Evolutionary conservation across 1,140 invertebrate species (phyloP).

Genomic region (Drosophila takahashii): DNA sequence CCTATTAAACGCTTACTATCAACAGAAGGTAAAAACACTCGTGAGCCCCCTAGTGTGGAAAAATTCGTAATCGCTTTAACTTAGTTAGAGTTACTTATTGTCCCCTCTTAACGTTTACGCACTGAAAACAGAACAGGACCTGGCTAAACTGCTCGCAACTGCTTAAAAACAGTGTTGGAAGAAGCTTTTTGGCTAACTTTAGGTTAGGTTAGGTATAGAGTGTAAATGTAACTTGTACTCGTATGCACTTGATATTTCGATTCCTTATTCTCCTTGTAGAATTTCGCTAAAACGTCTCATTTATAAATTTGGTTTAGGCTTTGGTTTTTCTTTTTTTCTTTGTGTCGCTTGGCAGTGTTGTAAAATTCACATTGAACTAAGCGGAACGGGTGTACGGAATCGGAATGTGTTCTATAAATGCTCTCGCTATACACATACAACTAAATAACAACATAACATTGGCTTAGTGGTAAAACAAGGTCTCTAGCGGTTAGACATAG

Average conservation of each 20-base stretch:
- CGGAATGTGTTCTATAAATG: constrained; percentile 20
- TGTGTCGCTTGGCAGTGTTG: constrained; percentile 46
- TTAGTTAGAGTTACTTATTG: constrained; percentile 54
- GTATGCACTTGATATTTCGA: constrained; percentile 30
- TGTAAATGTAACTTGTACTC: constrained; percentile 38
- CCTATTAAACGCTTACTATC: constrained; percentile 31
- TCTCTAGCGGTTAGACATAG: constrained; percentile 43
- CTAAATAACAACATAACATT: constrained; percentile 50
- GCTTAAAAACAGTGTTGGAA: constrained; percentile 25
- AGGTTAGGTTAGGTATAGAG: constrained; percentile 10
- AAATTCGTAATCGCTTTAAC: constrained; percentile 48
- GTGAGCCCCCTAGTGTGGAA: constrained; percentile 18
- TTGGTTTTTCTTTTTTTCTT: constrained; percentile 11
- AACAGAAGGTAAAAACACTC: constrained; percentile 35
- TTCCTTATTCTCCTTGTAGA: constrained; percentile 22
- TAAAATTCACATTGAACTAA: constrained; percentile 47
- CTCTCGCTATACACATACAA: constrained; percentile 49
- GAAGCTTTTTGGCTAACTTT: constrained; percentile 34
- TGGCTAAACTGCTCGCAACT: constrained; percentile 10
- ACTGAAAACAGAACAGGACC: constrained; percentile 19
- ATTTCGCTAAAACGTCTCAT: constrained; percentile 38
- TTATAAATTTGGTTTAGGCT: constrained; percentile 31
- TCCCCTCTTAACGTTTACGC: constrained; percentile 40
- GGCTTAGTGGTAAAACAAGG: constrained; percentile 40
- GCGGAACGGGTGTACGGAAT: constrained; percentile 26